Conservation (phyloP, 2,888 invertebrate genomes). For the Dasypogon diadema region DNA sequence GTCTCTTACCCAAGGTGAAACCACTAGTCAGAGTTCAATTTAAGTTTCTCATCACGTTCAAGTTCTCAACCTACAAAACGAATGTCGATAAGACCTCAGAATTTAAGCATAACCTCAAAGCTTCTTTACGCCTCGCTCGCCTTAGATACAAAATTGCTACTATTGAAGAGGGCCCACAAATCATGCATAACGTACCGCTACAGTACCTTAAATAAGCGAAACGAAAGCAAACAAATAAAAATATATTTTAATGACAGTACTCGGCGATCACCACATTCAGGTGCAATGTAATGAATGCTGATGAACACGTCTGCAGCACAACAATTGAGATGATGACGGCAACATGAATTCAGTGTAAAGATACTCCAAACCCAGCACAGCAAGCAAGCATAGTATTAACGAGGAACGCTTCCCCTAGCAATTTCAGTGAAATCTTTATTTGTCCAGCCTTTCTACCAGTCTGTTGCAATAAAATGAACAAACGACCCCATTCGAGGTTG, state of each 20-base stretch:
- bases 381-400: neutral
- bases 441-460: neutral
- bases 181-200: neutral
- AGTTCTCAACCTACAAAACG: neutral
- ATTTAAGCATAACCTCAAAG: conserved; percentile 4
- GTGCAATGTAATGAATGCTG: conserved; percentile 4
- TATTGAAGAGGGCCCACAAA: neutral
- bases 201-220: neutral
- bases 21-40: neutral
- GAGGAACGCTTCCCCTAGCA: neutral
- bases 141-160: neutral
- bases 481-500: conserved; percentile 41
- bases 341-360: neutral
- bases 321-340: conserved; percentile 42
- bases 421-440: neutral
- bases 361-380: too few species aligned
- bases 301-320: conserved; percentile 7
- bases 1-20: neutral
- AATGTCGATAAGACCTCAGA: neutral
- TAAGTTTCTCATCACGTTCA: conserved; percentile 4
- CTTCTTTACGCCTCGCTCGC: neutral
- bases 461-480: conserved; percentile 4
- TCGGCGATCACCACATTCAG: neutral
- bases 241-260: neutral
- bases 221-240: neutral